Conservation (phyloP, 2,113 vertebrate genomes). For the Chrysemys picta region DNA sequence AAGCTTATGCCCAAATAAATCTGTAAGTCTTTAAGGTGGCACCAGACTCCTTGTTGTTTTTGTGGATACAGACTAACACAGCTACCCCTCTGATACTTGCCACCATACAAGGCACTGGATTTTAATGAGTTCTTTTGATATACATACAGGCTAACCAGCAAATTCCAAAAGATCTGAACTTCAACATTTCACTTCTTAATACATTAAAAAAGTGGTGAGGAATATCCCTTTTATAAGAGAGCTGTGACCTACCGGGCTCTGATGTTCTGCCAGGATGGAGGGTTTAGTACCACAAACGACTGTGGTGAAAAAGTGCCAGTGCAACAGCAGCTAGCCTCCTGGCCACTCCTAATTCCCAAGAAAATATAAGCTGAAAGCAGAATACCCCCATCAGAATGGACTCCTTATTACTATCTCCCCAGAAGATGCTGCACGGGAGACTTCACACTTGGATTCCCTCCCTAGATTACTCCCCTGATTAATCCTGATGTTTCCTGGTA, state of each 20-base stretch:
- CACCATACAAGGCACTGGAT: neutral
- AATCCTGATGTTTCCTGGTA: neutral
- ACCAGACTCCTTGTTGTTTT: too few relatives aligned
- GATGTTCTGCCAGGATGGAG: neutral
- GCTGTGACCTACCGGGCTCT: neutral
- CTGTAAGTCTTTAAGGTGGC: too few relatives aligned
- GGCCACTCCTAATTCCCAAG: neutral
- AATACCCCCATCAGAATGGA: rapidly evolving
- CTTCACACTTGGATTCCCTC: neutral
- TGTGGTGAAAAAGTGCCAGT: constrained; percentile 5
- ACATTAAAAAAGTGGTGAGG: constrained; percentile 2
- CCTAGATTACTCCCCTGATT: neutral
- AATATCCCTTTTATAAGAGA: constrained; percentile 21
- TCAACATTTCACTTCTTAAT: constrained; percentile 41
- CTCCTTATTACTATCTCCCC: neutral
- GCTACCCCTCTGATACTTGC: too few relatives aligned
- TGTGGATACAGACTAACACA: too few relatives aligned
- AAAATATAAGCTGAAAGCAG: neutral
- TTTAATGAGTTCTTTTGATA: constrained; percentile 63
- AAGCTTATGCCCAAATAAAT: too few relatives aligned
- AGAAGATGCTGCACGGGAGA: neutral
- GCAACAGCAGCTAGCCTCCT: neutral
- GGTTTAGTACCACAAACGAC: constrained; percentile 9
- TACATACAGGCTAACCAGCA: constrained; percentile 49
- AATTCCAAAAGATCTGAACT: constrained; percentile 38